Base-by-base conservation (phyloP, 2,113 vertebrate genomes). In the Lagenorhynchus albirostris region DNA sequence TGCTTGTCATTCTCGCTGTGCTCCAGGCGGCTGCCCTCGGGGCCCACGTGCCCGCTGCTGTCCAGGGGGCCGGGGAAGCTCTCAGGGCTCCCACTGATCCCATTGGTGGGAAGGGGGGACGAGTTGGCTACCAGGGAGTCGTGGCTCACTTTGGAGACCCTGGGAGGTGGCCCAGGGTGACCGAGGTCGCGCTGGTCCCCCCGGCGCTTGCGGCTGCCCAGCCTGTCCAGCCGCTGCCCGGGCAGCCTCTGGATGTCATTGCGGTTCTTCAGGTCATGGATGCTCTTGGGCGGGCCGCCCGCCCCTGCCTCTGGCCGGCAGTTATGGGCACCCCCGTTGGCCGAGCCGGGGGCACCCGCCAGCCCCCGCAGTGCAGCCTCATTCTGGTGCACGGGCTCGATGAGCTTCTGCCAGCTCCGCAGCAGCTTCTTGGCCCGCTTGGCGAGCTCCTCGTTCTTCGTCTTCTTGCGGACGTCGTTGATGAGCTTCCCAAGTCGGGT, bases 381-480 rank as follows among this genome's bases (percentile, higher is more conserved):
- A 21, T 94, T 98, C 96, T 98, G 99, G 38, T 98, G 98, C 0
- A 98, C 99, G 0, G 99, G 99, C 96, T 99, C 99, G 0, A 99
- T 99, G 55, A 99, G 98, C 97, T 99, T 99, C 97, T 99, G 99
- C 99, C 99, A 99, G 98, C 98, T 99, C 76, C 99, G 98, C 81
- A 99, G 98, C 89, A 99, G 99, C 95, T 99, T 99, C 98, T 99
- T 99, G 96, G 99, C 99, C 95, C 99, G 98, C 98, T 99, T 99
- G 79, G 99, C 99, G 10, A 99, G 99, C 88, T 99, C 99, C 96
- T 99, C 99, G 1, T 99, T 99, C 98, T 99, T 99, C 1, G 99
- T 99, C 95, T 99, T 99, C 98, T 99, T 99, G 71, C 99, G 99
- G 94, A 99, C 99, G 65, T 99, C 99, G 36, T 99, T 99, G 98